These are phyloP conservation scores for Crypturellus undulatus DNA, from an alignment of 2,113 vertebrate species.

Conservation along the genomic window DNA sequence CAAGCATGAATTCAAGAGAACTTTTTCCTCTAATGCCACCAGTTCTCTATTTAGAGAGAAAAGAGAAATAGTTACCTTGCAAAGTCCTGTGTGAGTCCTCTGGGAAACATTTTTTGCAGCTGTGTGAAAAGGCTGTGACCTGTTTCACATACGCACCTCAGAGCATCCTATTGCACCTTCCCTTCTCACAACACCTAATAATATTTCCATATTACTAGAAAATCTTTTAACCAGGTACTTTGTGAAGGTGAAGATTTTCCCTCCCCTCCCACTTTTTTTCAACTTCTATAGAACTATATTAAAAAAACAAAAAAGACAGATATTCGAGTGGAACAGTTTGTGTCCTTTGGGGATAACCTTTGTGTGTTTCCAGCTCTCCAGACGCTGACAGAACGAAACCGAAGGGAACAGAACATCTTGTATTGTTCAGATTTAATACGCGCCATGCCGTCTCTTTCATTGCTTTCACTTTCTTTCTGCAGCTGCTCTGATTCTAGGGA, in stretches of 20 bases:
- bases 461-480: conserved; percentile 74
- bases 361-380: conserved; percentile 19
- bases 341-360: not conserved
- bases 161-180: not conserved
- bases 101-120: not conserved
- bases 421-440: conserved; percentile 30
- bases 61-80: not conserved
- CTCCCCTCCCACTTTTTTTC: not conserved
- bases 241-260: not conserved
- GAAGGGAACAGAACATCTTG: conserved; percentile 29
- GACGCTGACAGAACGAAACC: conserved; percentile 20
- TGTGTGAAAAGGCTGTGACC: not conserved
- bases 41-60: not conserved
- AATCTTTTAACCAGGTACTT: not conserved
- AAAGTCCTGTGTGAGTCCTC: not conserved
- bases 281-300: not conserved
- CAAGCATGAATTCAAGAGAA: not conserved
- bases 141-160: not conserved
- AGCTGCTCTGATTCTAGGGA: conserved; percentile 3
- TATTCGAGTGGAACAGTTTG: not conserved
- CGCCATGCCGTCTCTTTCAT: conserved; percentile 35
- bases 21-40: not conserved
- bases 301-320: not conserved
- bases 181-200: not conserved
- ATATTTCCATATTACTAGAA: not conserved